Percentiles rank a stretch among this genome's conserved stretches.
Evolutionary conservation across 2,113 vertebrate genomes (phyloP).

Genomic region (Dryoscopus gambensis): DNA sequence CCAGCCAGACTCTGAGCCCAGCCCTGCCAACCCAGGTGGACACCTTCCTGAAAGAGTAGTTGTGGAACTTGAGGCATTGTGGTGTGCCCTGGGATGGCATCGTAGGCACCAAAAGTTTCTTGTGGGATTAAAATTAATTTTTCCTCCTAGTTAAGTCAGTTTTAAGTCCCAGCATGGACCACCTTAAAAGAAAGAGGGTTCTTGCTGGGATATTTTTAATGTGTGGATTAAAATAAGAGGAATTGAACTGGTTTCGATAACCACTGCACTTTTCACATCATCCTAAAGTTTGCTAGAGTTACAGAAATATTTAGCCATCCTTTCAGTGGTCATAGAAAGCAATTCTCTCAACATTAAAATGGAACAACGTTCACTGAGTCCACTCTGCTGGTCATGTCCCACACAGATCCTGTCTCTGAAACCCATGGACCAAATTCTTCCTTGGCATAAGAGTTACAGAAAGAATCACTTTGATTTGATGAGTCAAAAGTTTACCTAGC

Average conservation of each 20-base stretch:
- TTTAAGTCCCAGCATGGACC: neutral
- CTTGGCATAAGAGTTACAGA: neutral
- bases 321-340: neutral
- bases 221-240: neutral
- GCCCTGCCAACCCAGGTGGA: fast-evolving
- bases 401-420: neutral
- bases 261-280: neutral
- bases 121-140: neutral
- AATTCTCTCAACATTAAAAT: neutral
- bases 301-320: neutral
- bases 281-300: neutral
- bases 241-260: neutral
- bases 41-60: neutral
- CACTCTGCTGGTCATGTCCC: neutral
- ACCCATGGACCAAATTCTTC: neutral
- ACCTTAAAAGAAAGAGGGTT: neutral
- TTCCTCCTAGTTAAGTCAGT: neutral
- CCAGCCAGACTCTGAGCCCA: neutral
- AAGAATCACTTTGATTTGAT: neutral
- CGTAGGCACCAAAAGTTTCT: neutral
- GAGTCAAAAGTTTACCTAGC: neutral
- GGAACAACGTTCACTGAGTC: neutral
- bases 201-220: neutral
- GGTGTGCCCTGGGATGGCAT: neutral
- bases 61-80: neutral